Percentiles rank a stretch among this genome's conserved stretches.
phyloP scores from a whole-genome alignment of 2,888 invertebrate species.

The Harmothoe impar region DNA sequence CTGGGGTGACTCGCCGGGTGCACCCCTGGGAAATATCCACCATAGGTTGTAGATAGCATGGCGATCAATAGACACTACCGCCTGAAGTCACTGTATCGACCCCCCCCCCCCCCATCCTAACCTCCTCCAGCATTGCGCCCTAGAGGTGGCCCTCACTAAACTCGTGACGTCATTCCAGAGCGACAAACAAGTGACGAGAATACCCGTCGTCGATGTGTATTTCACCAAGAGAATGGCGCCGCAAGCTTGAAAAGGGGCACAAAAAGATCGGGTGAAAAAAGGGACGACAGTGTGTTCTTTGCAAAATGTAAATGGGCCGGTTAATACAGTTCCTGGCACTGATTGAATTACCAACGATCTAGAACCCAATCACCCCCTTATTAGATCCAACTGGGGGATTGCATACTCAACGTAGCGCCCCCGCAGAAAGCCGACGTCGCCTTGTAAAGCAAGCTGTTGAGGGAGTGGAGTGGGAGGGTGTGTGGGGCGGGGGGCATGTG shows the following conservation, averaged over 20 bases:
- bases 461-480: background rate
- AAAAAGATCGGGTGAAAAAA: background rate
- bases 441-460: background rate
- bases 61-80: slow-evolving; percentile 18
- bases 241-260: background rate
- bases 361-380: slow-evolving; percentile 19
- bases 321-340: background rate
- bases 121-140: background rate
- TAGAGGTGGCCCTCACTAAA: background rate
- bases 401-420: background rate
- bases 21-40: slow-evolving; percentile 46
- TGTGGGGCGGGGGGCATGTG: too few relatives aligned
- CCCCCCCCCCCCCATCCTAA: background rate
- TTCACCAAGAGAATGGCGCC: background rate
- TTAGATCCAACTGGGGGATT: background rate
- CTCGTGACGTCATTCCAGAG: background rate
- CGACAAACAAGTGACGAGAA: too few relatives aligned
- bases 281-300: slow-evolving; percentile 12
- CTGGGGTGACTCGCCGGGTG: background rate
- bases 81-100: background rate
- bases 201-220: background rate
- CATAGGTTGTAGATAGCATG: slow-evolving; percentile 36
- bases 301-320: slow-evolving; percentile 32
- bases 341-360: background rate
- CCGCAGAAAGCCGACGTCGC: too few relatives aligned